phyloP scores from a whole-genome alignment of 2,113 vertebrate genomes.

The Cyphomyrus discorhynchus region DNA sequence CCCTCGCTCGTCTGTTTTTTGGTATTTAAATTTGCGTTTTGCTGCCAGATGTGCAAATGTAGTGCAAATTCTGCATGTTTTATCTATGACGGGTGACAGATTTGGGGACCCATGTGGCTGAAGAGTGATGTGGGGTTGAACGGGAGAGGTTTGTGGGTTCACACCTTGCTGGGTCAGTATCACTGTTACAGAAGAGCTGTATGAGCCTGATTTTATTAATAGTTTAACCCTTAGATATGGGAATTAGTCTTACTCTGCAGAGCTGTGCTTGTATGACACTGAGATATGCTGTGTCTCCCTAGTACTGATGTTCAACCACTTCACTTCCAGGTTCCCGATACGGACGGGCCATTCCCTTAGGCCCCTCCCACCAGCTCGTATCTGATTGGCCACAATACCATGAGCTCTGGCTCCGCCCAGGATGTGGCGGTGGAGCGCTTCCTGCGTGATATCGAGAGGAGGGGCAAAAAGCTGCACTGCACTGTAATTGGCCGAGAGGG shows the following conservation, averaged over 20 bases:
- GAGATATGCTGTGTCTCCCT: not conserved
- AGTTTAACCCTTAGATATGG: not conserved
- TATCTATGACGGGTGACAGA: not conserved
- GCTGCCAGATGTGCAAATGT: not conserved
- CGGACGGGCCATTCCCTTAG: constrained; percentile 39
- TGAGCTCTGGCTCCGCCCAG: constrained; percentile 73
- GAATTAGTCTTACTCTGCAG: not conserved
- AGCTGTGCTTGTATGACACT: not conserved
- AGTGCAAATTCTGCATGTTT: not conserved
- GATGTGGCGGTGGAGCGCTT: constrained; percentile 75
- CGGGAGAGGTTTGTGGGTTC: not conserved
- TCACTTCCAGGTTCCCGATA: constrained; percentile 47
- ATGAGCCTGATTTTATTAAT: not conserved
- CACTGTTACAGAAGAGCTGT: not conserved
- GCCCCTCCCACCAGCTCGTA: constrained; percentile 28
- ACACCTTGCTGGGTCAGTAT: not conserved
- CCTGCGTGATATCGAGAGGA: constrained; percentile 74
- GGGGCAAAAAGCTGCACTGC: constrained; percentile 68
- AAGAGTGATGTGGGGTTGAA: not conserved
- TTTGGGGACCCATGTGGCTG: not conserved
- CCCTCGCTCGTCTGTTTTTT: constrained; percentile 24
- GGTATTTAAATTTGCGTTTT: not conserved
- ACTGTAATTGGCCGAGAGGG: constrained; percentile 67
- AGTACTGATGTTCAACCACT: constrained; percentile 27
- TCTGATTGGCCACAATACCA: constrained; percentile 61